Evolutionary conservation across 64 coral and sea anemone species (phyloP), one percentile per base, ranked within the genome.

Genomic region (Montipora foliosa): DNA sequence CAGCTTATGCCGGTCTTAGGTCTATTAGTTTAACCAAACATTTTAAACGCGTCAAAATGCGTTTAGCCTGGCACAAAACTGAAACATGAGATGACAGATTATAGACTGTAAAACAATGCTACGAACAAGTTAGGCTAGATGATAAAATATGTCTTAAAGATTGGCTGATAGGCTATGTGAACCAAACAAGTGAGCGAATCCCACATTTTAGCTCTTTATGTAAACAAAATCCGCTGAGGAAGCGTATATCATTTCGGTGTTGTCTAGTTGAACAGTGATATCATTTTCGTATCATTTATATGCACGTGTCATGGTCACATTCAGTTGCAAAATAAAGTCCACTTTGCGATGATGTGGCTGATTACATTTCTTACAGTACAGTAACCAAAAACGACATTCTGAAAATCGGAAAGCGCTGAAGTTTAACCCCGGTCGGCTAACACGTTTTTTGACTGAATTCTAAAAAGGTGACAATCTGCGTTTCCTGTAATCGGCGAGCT

Each of bases 391-490:
- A 22, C 71, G 57, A 60, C 60, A 81, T 8, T 79, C 48, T 57
- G 44, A 77, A 77, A 77, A 77, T 86, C 66, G 82, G 82, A 86
- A 86, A 49, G 82, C 45, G 5, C 0, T 48, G 9, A 44, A 49
- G 44, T 17, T 71, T 19, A 71, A 46, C 13, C 49, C 46, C 66
- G 17, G 82, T 67, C 82, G 66, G 64, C 82, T 51, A 49, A 19
- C 19, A 46, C 50, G 44, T 86, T 68, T 86, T 68, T 9, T 83
- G 76, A 82, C 80, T 4, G 82, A 50, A 71, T 49, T 86, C 82
- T 86, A 71, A 86, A 68, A 86, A 86, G 82, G 82, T 86, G 82
- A 86, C 82, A 86, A 86, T 86, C 66, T 72, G 45, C 17, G 46
- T 47, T 86, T 86, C 82, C 82, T 86, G 60, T 29, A 67, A 25